Evolutionary conservation across 2,797 vertebrate species (phyloP).

Genomic region (Dendrocincla tyrannina): DNA sequence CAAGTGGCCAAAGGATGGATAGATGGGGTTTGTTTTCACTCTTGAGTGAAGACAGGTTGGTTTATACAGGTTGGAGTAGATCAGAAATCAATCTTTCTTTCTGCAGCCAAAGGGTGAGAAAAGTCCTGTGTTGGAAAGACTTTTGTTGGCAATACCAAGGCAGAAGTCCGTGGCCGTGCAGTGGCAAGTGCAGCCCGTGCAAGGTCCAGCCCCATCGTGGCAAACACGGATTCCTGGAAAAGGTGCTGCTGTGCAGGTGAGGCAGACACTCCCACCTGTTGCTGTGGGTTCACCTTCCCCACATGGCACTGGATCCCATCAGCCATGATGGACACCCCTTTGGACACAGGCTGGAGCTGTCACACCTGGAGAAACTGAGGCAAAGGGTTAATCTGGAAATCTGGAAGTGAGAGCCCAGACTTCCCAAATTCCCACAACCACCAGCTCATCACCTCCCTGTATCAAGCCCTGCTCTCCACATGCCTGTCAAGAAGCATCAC

Average conservation of each 20-base stretch:
- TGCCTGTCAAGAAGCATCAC: neutral
- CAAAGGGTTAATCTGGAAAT: neutral
- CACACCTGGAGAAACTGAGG: neutral
- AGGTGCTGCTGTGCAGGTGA: neutral
- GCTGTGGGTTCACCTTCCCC: neutral
- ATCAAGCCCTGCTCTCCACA: accelerated
- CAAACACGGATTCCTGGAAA: accelerated
- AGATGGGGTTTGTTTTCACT: neutral
- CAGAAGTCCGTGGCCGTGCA: accelerated
- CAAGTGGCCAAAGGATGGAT: neutral
- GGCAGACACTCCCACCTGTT: neutral
- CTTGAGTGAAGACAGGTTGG: neutral
- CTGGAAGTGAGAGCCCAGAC: neutral
- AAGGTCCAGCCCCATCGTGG: neutral
- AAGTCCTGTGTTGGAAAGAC: neutral
- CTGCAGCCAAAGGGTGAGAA: neutral
- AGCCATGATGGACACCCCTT: accelerated
- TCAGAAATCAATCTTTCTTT: neutral
- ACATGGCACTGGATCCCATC: neutral
- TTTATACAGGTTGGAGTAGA: neutral
- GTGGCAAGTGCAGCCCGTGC: accelerated
- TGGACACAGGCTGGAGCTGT: accelerated
- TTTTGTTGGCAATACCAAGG: accelerated
- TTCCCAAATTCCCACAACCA: neutral
- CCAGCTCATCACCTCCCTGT: neutral